Percentiles rank a stretch among this genome's conserved stretches.
Evolutionary conservation across 2,113 vertebrate genomes (phyloP).

Genomic region (Lathamus discolor): DNA sequence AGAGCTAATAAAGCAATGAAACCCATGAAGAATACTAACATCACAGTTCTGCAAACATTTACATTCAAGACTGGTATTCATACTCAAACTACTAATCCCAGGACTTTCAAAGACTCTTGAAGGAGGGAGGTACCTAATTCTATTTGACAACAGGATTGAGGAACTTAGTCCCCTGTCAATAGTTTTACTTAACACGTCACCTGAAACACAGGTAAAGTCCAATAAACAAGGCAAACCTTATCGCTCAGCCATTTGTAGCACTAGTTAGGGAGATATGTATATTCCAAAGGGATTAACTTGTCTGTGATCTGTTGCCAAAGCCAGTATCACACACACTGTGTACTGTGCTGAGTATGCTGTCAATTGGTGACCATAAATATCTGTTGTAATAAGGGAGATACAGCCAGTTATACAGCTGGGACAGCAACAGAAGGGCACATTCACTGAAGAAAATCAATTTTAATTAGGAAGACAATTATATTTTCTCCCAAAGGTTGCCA

Average conservation of each 20-base stretch:
- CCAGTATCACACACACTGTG: not conserved
- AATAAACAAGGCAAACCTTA: not conserved
- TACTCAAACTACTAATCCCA: not conserved
- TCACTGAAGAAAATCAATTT: slow-evolving; percentile 72
- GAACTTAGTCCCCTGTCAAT: not conserved
- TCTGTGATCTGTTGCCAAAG: not conserved
- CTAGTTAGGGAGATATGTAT: not conserved
- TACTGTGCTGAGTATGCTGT: slow-evolving; percentile 30
- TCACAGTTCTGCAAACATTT: not conserved
- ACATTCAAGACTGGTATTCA: not conserved
- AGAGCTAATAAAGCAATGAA: not conserved
- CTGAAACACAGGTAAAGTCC: not conserved
- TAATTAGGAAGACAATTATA: slow-evolving; percentile 76
- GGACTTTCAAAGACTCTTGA: not conserved
- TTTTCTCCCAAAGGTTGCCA: slow-evolving; percentile 66
- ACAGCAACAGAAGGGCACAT: slow-evolving; percentile 60
- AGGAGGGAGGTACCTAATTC: not conserved
- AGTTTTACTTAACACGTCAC: not conserved
- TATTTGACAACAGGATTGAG: not conserved
- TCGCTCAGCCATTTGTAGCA: not conserved
- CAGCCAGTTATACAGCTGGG: slow-evolving; percentile 41
- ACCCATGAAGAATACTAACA: not conserved
- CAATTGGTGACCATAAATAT: slow-evolving; percentile 57
- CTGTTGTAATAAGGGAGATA: slow-evolving; percentile 47
- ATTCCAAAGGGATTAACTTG: slow-evolving; percentile 7